phyloP scores from a whole-genome alignment of 2,113 vertebrate species.

The Peucedramus taeniatus region DNA sequence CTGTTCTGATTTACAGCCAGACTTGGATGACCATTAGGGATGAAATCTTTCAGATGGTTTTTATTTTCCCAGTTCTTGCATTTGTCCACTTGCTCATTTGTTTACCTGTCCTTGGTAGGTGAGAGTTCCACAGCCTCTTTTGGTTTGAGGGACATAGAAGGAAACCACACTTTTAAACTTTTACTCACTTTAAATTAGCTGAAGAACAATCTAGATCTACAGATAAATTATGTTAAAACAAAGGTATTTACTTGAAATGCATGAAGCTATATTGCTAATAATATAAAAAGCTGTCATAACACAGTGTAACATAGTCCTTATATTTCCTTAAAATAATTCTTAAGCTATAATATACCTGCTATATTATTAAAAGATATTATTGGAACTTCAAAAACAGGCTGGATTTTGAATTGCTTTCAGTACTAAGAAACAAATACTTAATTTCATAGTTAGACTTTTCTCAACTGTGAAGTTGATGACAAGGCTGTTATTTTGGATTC shows the following conservation, averaged over 20 bases:
- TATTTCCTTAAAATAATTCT: neutral
- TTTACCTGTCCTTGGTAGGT: neutral
- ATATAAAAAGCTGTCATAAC: neutral
- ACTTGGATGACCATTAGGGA: neutral
- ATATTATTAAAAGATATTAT: neutral
- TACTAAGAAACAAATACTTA: neutral
- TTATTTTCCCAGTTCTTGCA: neutral
- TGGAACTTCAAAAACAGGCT: neutral
- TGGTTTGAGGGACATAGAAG: neutral
- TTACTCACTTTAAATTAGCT: neutral
- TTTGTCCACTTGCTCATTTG: neutral
- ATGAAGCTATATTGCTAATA: neutral
- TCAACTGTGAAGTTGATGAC: neutral
- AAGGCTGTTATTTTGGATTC: neutral
- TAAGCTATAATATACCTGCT: neutral
- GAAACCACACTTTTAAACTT: neutral
- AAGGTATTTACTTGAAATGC: neutral
- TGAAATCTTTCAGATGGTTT: neutral
- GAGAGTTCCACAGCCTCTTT: neutral
- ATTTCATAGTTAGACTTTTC: neutral
- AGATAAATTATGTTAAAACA: neutral
- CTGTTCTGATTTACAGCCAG: neutral
- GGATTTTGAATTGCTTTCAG: neutral
- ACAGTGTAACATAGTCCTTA: neutral
- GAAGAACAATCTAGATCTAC: neutral